Conservation (phyloP, 2,113 vertebrate genomes). For the Corvus hawaiiensis region DNA sequence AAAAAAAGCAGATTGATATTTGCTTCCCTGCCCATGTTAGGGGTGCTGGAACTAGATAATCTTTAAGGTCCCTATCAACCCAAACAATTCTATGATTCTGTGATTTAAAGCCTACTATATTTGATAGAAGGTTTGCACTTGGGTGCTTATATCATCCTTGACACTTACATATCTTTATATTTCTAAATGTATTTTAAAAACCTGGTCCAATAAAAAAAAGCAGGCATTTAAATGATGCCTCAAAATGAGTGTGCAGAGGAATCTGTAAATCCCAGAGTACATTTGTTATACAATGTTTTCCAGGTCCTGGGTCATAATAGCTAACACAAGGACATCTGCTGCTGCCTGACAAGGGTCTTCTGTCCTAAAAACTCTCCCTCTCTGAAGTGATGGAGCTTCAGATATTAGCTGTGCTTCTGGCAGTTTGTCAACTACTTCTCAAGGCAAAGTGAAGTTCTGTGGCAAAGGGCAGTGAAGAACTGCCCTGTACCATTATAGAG, state of each 20-base stretch:
- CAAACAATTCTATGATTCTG: background rate
- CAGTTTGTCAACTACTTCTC: background rate
- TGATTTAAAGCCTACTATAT: background rate
- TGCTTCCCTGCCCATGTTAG: background rate
- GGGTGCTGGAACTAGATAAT: background rate
- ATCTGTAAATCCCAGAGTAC: background rate
- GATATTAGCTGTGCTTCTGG: background rate
- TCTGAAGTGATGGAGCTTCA: background rate
- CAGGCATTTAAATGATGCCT: background rate
- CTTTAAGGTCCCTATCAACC: background rate
- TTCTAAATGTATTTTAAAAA: background rate
- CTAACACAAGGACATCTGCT: background rate
- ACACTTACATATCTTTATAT: background rate
- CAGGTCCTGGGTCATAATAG: accelerated
- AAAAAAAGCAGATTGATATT: background rate
- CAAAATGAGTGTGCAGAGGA: background rate
- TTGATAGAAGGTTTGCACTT: background rate
- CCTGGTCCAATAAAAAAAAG: background rate
- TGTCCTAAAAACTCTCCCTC: background rate
- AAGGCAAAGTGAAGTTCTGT: background rate
- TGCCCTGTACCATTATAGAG: background rate
- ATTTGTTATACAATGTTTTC: background rate
- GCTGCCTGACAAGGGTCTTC: background rate
- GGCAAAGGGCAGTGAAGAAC: background rate
- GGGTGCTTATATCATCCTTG: background rate